Conservation (phyloP, 2,797 vertebrate genomes). For the Gymnothorax reevesii region DNA sequence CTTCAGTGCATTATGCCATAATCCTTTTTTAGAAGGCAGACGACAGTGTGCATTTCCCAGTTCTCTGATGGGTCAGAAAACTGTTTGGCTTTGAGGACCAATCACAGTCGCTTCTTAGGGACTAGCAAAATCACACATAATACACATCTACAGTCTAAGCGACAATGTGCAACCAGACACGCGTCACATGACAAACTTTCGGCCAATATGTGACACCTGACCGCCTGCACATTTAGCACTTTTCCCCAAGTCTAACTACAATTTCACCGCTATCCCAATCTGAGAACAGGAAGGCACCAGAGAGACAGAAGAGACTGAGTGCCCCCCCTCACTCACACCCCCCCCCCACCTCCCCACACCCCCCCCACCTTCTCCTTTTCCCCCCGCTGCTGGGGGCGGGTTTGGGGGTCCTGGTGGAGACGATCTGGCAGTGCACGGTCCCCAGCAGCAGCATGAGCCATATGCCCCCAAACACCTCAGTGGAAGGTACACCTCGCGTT, state of each 20-base stretch:
- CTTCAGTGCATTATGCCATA: neutral
- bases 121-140: neutral
- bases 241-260: neutral
- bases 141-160: neutral
- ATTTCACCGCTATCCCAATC: conserved; percentile 9
- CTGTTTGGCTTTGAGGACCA: conserved; percentile 31
- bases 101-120: neutral
- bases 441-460: conserved; percentile 97
- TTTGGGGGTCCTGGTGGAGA: conserved; percentile 95
- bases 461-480: conserved; percentile 88
- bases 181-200: neutral
- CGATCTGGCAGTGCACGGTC: conserved; percentile 98
- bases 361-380: conserved; percentile 91
- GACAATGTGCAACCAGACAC: neutral
- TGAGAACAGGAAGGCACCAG: conserved; percentile 14
- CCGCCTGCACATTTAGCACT: neutral
- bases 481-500: conserved; percentile 88
- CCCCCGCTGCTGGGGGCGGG: conserved; percentile 78
- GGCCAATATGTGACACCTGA: conserved; percentile 27
- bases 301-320: neutral
- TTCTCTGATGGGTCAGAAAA: conserved; percentile 55
- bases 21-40: neutral
- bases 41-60: conserved; percentile 39
- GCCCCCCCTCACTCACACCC: neutral
- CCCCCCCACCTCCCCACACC: neutral